A percentile compares a stretch with the other conserved stretches of the same genome.
These are phyloP conservation scores for Drymonia ruficornis DNA, from an alignment of 2,888 invertebrate species.

Conservation along the genomic window DNA sequence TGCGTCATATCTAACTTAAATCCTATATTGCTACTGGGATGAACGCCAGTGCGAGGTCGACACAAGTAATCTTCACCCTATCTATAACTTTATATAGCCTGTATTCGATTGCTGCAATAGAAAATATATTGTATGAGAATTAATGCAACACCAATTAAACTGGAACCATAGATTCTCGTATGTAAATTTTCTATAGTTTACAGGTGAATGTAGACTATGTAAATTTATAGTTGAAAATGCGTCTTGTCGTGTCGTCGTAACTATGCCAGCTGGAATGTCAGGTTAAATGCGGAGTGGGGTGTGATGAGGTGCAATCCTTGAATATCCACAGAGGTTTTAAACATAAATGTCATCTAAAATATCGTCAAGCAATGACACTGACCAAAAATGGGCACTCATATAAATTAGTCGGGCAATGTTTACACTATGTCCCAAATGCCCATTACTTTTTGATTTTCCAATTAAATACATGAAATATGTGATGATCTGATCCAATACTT, in stretches of 20 bases:
- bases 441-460: no score
- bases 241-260: neutral
- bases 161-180: neutral
- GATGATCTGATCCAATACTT: no score
- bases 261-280: neutral
- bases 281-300: neutral
- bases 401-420: no score
- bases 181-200: neutral
- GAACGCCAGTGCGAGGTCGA: slow-evolving; percentile 4
- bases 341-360: neutral
- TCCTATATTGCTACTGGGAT: neutral
- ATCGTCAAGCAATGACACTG: neutral
- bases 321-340: no score
- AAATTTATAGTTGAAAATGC: neutral
- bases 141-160: neutral
- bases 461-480: no score
- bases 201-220: neutral
- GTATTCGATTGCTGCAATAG: neutral
- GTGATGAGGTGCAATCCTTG: neutral
- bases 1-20: neutral
- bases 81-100: neutral
- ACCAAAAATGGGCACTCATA: neutral
- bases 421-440: no score
- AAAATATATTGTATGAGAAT: neutral
- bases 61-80: neutral